Percentiles rank a stretch among this genome's conserved stretches.
Evolutionary conservation across 1,140 invertebrate species (phyloP).

Genomic region (Scaptomyza hsui): DNA sequence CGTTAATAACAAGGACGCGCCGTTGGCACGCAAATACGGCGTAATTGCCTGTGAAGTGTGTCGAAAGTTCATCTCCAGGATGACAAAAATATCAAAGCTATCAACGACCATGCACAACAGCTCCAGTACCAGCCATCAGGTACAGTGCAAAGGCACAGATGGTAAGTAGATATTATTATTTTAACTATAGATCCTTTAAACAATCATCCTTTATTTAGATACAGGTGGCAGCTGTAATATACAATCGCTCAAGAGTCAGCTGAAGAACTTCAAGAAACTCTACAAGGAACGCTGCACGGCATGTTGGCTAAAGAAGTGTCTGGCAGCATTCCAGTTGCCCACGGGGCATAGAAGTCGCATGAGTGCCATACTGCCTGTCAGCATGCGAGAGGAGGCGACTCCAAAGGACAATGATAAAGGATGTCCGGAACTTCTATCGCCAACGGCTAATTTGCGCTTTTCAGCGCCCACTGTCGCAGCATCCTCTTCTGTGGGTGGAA

Average conservation of each 20-base stretch:
- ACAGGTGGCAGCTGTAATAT: conserved; percentile 87
- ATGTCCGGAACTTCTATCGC: conserved; percentile 53
- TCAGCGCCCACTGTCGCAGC: conserved; percentile 2
- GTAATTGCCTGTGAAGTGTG: conserved; percentile 93
- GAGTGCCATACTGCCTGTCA: conserved; percentile 87
- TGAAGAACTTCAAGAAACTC: conserved; percentile 89
- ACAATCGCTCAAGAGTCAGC: conserved; percentile 88
- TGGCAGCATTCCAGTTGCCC: conserved; percentile 91
- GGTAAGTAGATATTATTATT: conserved; percentile 78
- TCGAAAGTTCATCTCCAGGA: conserved; percentile 93
- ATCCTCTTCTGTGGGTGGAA: background rate
- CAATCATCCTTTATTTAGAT: conserved; percentile 40
- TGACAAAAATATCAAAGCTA: conserved; percentile 84
- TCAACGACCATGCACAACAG: conserved; percentile 32
- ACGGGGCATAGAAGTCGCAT: conserved; percentile 87
- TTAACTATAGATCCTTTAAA: too few relatives aligned
- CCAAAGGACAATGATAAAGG: conserved; percentile 51
- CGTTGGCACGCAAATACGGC: conserved; percentile 92
- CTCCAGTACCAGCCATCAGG: conserved; percentile 70
- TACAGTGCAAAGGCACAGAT: conserved; percentile 89
- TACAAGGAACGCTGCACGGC: conserved; percentile 91
- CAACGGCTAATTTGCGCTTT: conserved; percentile 57
- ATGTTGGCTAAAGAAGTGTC: conserved; percentile 94
- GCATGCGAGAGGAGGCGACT: conserved; percentile 48
- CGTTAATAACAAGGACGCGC: conserved; percentile 90